Conservation (phyloP, 2,888 invertebrate genomes). For the Agrilus cyanescens region DNA sequence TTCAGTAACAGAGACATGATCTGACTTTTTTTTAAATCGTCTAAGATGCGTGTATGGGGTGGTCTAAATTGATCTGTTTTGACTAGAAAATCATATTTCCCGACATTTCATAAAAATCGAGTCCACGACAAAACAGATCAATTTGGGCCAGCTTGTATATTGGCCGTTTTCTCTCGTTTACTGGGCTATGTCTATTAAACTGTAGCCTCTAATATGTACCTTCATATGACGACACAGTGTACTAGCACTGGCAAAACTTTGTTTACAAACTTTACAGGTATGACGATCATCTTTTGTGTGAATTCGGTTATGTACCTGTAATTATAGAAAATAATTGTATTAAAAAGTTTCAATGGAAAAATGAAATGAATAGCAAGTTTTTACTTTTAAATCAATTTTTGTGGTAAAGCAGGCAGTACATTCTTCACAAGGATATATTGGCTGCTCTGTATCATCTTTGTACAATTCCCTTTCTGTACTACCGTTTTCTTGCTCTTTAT, state of each 20-base stretch:
- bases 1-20: too few relatives aligned
- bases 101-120: too few relatives aligned
- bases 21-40: too few relatives aligned
- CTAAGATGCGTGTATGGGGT: too few relatives aligned
- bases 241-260: conserved; percentile 34
- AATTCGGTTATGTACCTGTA: conserved; percentile 23
- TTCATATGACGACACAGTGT: conserved; percentile 35
- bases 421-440: conserved; percentile 32
- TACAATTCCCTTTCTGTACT: too few relatives aligned
- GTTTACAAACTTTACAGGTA: conserved; percentile 32
- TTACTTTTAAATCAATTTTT: conserved; percentile 29
- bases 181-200: too few relatives aligned
- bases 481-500: too few relatives aligned
- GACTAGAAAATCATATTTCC: too few relatives aligned
- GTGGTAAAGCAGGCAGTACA: conserved; percentile 32
- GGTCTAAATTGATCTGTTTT: too few relatives aligned
- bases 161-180: too few relatives aligned
- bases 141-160: too few relatives aligned
- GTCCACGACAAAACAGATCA: too few relatives aligned
- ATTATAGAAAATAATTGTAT: conserved; percentile 8
- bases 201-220: conserved; percentile 19
- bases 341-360: conserved; percentile 1
- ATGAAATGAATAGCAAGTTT: not conserved
- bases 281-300: conserved; percentile 23
- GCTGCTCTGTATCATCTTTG: conserved; percentile 32